Conservation (phyloP, 2,113 vertebrate species). For the Myrmecobius fasciatus region DNA sequence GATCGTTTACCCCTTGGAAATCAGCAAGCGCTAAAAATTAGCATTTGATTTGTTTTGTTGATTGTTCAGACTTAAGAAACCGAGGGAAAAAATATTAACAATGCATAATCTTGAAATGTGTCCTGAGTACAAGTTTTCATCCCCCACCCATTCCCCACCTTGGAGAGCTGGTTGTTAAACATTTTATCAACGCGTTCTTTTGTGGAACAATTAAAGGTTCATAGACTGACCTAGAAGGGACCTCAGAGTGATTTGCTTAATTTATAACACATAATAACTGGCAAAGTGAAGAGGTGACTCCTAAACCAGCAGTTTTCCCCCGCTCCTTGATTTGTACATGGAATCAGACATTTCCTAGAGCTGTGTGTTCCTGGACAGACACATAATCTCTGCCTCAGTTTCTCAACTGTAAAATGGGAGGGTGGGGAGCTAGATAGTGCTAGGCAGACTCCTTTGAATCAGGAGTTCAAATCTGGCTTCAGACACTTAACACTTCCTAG, state of each 20-base stretch:
- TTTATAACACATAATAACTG: neutral
- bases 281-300: neutral
- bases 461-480: neutral
- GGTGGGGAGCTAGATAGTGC: no score
- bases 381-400: no score
- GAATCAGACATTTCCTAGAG: no score
- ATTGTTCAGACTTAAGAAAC: neutral
- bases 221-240: neutral
- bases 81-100: neutral
- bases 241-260: neutral
- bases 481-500: neutral
- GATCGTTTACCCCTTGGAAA: neutral
- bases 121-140: neutral
- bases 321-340: neutral
- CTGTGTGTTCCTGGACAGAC: no score
- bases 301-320: neutral
- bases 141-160: no score
- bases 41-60: neutral
- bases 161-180: neutral
- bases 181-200: neutral
- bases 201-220: neutral
- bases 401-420: no score
- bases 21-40: neutral
- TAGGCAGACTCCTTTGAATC: no score
- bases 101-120: neutral